Conservation (phyloP, 2,113 vertebrate species). For the Collichthys lucidus region DNA sequence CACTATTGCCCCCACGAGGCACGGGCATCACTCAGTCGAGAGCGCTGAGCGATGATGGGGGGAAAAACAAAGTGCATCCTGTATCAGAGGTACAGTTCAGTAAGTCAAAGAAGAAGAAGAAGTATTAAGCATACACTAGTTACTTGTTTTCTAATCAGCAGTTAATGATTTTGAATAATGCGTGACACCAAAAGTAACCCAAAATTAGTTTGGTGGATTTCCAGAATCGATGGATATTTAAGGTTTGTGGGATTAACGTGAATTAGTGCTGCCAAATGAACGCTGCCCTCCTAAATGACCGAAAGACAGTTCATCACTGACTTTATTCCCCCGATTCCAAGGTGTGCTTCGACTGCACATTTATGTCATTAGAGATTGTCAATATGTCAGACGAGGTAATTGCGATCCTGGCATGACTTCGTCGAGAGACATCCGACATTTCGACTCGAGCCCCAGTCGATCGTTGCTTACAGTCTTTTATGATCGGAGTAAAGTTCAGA, state of each 20-base stretch:
- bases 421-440: neutral
- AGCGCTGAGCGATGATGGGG: neutral
- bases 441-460: neutral
- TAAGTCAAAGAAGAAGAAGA: neutral
- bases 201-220: neutral
- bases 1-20: constrained; percentile 29
- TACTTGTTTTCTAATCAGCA: neutral
- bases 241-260: neutral
- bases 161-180: too few relatives aligned
- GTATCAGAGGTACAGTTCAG: neutral
- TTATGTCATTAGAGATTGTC: too few relatives aligned
- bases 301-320: neutral
- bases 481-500: neutral
- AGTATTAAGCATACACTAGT: neutral
- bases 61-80: constrained; percentile 11
- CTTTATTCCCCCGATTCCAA: too few relatives aligned
- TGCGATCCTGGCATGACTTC: neutral
- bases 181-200: neutral
- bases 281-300: neutral
- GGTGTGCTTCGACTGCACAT: too few relatives aligned
- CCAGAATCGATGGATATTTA: neutral
- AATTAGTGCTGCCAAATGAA: neutral
- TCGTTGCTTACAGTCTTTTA: neutral
- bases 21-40: constrained; percentile 14
- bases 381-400: too few relatives aligned